Evolutionary conservation across 2,113 vertebrate species (phyloP), one percentile per base, ranked within the genome.

Genomic region (Pelusios castaneus): DNA sequence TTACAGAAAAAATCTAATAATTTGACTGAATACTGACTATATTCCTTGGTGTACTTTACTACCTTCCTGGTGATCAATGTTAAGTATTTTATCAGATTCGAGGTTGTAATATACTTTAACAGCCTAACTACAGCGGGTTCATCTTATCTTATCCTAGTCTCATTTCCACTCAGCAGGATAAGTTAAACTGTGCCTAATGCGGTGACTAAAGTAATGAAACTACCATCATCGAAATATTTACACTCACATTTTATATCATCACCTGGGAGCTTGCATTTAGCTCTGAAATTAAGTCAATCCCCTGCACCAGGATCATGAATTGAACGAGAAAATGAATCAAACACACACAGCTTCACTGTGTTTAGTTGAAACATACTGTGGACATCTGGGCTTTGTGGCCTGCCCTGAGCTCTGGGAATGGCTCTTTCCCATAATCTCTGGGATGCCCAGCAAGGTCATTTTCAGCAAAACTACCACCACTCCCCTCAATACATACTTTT

Each of bases 11-110:
- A 96, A 52, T 84, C 89, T 82, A 93, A 88, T 96, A 79, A 94
- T 96, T 97, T 96, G 82, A 55, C 43, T 92, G 51, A 14, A 84
- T 92, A 88, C 83, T 82, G 87, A 83, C 51, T 92, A 73, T 84
- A 94, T 96, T 97, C 92, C 85, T 96, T 80, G 77, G 91, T 96
- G 88, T 82, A 90, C 90, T 94, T 96, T 95, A 84, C 81, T 85
- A 49, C 80, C 90, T 97, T 91, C 82, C 85, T 49, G 43, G 82
- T 94, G 96, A 96, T 93, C 89, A 93, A 91, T 93, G 91, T 94
- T 47, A 97, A 96, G 92, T 86, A 91, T 95, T 95, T 95, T 94
- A 96, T 94, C 91, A 94, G 91, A 88, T 93, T 95, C 87, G 89
- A 91, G 73, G 10, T 89, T 91, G 87, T 88, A 96, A 94, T 96